Percentiles rank a stretch among this genome's conserved stretches.
phyloP scores from a whole-genome alignment of 2,113 vertebrate genomes.

The Marmota flaviventris region DNA sequence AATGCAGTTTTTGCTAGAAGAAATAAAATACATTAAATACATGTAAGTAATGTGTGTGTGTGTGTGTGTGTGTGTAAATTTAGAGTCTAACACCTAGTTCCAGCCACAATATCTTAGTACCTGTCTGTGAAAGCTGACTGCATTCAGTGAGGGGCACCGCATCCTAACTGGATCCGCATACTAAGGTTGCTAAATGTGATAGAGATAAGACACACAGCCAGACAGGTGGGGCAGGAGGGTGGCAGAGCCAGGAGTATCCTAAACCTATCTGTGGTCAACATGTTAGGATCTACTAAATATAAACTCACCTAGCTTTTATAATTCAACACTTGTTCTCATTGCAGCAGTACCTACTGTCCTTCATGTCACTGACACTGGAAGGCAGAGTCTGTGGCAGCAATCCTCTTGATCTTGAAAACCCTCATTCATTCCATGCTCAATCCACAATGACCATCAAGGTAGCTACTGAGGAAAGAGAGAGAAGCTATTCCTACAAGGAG shows the following conservation, averaged over 20 bases:
- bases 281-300: neutral
- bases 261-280: neutral
- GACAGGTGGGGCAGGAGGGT: no score
- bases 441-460: neutral
- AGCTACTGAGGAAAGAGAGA: neutral
- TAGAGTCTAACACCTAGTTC: neutral
- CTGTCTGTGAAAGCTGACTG: neutral
- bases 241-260: neutral
- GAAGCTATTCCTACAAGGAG: neutral
- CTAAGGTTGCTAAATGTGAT: neutral
- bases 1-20: neutral
- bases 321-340: neutral
- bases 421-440: neutral
- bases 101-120: neutral
- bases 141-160: neutral
- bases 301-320: neutral
- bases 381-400: neutral
- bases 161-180: neutral
- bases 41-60: no score
- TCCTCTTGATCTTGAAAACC: neutral
- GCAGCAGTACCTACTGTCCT: neutral
- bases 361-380: neutral
- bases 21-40: slow-evolving; percentile 5
- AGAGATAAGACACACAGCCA: neutral
- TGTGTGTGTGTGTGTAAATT: neutral